Conservation (phyloP, 1,140 invertebrate species). For the Hylaeus volcanicus region DNA sequence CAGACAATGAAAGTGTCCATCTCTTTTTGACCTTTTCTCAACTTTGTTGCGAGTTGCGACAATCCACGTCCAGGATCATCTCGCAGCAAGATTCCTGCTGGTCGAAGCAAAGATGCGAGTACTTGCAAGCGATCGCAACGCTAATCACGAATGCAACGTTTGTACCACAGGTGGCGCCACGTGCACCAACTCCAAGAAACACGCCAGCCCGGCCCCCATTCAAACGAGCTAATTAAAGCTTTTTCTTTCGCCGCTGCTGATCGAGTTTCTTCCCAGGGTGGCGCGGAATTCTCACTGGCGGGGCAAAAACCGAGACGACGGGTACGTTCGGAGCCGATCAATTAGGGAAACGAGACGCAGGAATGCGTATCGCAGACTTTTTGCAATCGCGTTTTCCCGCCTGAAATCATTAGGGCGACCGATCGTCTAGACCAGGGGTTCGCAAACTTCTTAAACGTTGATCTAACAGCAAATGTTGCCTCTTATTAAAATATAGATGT, state of each 20-base stretch:
- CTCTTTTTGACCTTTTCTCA: constrained; percentile 60
- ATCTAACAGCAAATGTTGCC: too few relatives aligned
- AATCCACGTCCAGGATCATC: constrained; percentile 34
- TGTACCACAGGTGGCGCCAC: constrained; percentile 60
- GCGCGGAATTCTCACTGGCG: neutral
- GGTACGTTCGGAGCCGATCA: neutral
- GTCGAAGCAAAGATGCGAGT: constrained; percentile 9
- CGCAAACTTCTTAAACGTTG: too few relatives aligned
- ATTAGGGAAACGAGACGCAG: neutral
- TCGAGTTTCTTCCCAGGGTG: neutral
- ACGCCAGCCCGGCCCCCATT: constrained; percentile 7
- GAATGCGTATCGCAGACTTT: neutral
- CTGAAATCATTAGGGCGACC: neutral
- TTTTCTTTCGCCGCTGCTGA: neutral
- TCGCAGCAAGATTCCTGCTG: neutral
- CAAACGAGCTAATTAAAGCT: constrained; percentile 36
- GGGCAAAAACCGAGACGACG: neutral
- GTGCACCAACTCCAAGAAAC: constrained; percentile 25
- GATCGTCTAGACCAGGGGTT: neutral
- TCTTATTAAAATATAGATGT: too few relatives aligned
- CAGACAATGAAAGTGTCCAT: constrained; percentile 57
- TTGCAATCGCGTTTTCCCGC: neutral
- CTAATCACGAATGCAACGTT: constrained; percentile 35
- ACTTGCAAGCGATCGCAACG: constrained; percentile 23
- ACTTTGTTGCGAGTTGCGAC: constrained; percentile 50